Conservation (phyloP, 2,797 vertebrate species). For the Argentina silus region DNA sequence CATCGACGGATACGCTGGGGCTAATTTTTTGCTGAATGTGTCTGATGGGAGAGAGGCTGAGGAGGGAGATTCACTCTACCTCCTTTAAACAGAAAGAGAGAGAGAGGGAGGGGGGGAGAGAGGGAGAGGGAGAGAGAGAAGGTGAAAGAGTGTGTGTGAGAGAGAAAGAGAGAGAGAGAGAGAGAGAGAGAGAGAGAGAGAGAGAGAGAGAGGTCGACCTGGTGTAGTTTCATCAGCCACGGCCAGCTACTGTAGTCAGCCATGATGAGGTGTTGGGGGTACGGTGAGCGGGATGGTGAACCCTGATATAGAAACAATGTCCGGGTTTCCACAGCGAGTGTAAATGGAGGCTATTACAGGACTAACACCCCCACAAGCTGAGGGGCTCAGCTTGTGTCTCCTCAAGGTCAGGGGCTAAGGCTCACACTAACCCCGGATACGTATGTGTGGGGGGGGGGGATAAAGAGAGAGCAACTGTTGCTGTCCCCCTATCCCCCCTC, state of each 20-base stretch:
- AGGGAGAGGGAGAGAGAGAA: slow-evolving; percentile 17
- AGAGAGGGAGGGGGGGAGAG: slow-evolving; percentile 7
- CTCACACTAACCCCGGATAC: neutral
- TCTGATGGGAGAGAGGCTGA: slow-evolving; percentile 30
- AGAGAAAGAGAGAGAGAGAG: slow-evolving; percentile 7
- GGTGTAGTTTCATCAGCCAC: neutral
- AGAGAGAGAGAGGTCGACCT: neutral
- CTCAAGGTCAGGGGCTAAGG: neutral
- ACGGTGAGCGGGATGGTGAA: neutral
- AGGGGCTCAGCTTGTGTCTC: neutral
- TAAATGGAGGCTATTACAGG: neutral
- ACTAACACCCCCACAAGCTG: neutral
- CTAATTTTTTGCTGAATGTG: slow-evolving; percentile 42
- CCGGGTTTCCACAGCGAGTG: too few relatives aligned
- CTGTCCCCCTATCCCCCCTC: neutral
- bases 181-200: neutral
- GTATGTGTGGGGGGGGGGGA: neutral
- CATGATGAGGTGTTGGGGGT: neutral
- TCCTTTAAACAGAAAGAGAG: slow-evolving; percentile 23
- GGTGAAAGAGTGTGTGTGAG: neutral
- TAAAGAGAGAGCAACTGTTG: neutral
- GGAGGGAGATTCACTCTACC: slow-evolving; percentile 19
- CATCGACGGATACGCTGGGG: slow-evolving; percentile 22
- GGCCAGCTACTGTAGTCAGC: neutral
- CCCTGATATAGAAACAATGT: too few relatives aligned